A percentile compares a stretch with the other conserved stretches of the same genome.
Evolutionary conservation across 2,113 vertebrate genomes (phyloP).

Genomic region (Dasyprocta punctata): DNA sequence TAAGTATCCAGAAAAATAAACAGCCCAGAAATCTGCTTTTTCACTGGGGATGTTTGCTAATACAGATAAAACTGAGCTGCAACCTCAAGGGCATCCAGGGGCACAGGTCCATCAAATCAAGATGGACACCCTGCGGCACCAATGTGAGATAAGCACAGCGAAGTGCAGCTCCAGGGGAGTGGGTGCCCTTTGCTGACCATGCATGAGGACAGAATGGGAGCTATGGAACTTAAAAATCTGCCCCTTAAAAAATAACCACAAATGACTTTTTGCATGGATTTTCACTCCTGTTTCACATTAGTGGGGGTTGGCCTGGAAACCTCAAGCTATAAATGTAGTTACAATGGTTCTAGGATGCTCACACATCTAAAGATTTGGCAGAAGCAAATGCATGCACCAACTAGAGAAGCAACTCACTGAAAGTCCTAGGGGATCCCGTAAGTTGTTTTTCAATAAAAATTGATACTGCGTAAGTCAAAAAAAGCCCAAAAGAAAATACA

Average conservation of each 20-base stretch:
- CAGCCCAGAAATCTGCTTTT: background rate
- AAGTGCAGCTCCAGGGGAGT: background rate
- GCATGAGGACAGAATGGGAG: background rate
- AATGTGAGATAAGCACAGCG: background rate
- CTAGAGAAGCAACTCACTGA: background rate
- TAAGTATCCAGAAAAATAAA: constrained; percentile 1
- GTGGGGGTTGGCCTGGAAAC: constrained; percentile 15
- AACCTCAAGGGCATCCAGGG: background rate
- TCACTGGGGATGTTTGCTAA: background rate
- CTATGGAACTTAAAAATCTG: background rate
- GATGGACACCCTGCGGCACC: background rate
- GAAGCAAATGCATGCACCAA: constrained; percentile 9
- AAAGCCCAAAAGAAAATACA: background rate
- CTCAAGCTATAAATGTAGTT: constrained; percentile 29
- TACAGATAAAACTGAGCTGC: background rate
- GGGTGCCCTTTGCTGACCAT: background rate
- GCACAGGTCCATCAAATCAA: background rate
- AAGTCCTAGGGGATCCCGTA: background rate
- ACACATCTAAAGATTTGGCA: background rate
- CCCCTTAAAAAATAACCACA: constrained; percentile 10
- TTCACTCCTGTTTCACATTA: constrained; percentile 7
- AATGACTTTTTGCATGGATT: background rate
- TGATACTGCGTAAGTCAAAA: background rate
- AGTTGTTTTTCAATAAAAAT: constrained; percentile 5
- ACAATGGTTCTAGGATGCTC: constrained; percentile 26